Evolutionary conservation across 2,888 invertebrate species (phyloP).

Genomic region (Mesochorus sp.): DNA sequence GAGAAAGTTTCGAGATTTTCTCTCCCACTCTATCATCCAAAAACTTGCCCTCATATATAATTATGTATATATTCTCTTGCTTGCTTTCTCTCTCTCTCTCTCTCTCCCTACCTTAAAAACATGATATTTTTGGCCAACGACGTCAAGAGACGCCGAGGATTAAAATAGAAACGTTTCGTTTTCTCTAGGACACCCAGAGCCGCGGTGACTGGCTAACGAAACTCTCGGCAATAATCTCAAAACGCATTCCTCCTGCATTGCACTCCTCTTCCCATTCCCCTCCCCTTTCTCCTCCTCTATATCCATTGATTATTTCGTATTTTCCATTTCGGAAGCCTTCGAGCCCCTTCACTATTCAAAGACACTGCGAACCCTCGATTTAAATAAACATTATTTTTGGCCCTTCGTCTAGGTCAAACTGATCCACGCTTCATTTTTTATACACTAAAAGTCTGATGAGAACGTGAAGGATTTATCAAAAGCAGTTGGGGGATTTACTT

Average conservation of each 20-base stretch:
- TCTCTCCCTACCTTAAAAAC: constrained; percentile 68
- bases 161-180: constrained; percentile 75
- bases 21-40: constrained; percentile 67
- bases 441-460: no score
- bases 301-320: background rate
- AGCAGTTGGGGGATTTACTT: no score
- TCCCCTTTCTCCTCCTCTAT: background rate
- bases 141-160: constrained; percentile 76
- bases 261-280: background rate
- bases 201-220: constrained; percentile 63
- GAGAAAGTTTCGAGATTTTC: constrained; percentile 70
- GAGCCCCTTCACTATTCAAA: no score
- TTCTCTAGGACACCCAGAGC: constrained; percentile 71
- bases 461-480: no score
- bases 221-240: constrained; percentile 63
- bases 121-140: constrained; percentile 79
- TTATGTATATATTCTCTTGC: constrained; percentile 55
- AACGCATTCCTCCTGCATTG: constrained; percentile 62
- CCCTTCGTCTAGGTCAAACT: no score
- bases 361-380: no score
- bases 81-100: constrained; percentile 46
- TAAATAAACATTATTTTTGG: no score
- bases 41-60: background rate
- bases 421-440: no score
- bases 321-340: no score